Evolutionary conservation across 2,113 vertebrate species (phyloP), one percentile per base, ranked within the genome.

Genomic region (Orthonyx spaldingii): DNA sequence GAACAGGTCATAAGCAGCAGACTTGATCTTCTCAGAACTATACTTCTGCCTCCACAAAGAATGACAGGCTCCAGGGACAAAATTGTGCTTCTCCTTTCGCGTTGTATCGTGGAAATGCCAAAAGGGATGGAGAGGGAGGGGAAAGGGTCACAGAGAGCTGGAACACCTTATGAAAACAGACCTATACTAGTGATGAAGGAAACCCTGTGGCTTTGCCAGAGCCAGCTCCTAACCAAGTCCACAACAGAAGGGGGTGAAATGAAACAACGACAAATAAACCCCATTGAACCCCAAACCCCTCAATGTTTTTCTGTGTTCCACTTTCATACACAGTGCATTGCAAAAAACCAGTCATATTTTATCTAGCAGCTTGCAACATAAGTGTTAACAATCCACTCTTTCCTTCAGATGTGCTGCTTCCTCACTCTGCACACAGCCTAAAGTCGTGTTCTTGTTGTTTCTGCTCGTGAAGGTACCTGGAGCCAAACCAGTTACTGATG

Each of bases 271-370:
- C 14, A 33, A 50, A 33, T 18, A 18, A 26, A 1, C 1, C 37
- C 33, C 4, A 42, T 1, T 27, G 8, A 41, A 46, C 5, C 18
- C 42, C 3, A 47, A 4, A 3, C 0, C 2, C 3, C 4, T 11
- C 17, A 6, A 5, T 5, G 14, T 27, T 94, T 37, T 35, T 30
- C 32, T 55, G 16, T 22, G 13, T 33, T 72, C 50, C 13, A 11
- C 15, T 65, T 72, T 18, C 46, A 46, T 16, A 53, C 1, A 3
- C 9, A 20, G 16, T 2, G 4, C 8, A 17, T 13, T 80, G 19
- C n/a, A 47, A 15, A 16, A 56, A 15, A 46, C 5, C 6, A 41
- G 28, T 42, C 55, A 47, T 7, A 16, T 78, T 89, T 78, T 35
- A 35, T 33, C 52, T 24, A 30, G 16, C 52, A 41, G 39, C 30